A percentile compares a stretch with the other conserved stretches of the same genome.
Conservation (phyloP, 1,140 invertebrate species). For the Leucophenga varia region DNA sequence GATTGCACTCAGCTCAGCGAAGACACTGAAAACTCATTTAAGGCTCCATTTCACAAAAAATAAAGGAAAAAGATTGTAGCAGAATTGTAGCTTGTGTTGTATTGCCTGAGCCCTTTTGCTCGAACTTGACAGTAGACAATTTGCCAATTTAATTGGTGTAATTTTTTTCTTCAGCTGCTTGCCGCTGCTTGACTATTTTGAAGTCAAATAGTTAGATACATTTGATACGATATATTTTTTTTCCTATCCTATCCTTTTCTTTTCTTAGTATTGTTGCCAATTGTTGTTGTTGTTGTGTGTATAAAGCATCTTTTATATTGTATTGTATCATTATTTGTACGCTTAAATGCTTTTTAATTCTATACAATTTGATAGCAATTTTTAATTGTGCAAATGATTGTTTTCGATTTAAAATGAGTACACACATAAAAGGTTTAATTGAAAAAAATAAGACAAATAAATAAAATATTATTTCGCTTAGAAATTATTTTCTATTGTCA, state of each 20-base stretch:
- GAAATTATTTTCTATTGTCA: too few relatives aligned
- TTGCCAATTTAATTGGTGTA: constrained; percentile 48
- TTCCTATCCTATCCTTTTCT: constrained; percentile 9
- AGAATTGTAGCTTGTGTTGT: too few relatives aligned
- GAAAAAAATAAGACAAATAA: too few relatives aligned
- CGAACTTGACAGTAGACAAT: constrained; percentile 25
- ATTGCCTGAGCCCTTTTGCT: too few relatives aligned
- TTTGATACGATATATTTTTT: constrained; percentile 4
- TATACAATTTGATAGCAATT: constrained; percentile 49
- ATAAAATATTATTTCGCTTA: too few relatives aligned
- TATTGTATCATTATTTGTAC: constrained; percentile 7
- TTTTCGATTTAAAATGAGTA: constrained; percentile 35
- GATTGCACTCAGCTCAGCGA: constrained; percentile 21
- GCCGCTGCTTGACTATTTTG: constrained; percentile 49
- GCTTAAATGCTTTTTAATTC: constrained; percentile 44
- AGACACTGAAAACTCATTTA: constrained; percentile 50
- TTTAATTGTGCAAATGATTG: constrained; percentile 49
- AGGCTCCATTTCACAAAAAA: constrained; percentile 45
- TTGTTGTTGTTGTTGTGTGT: constrained; percentile 24
- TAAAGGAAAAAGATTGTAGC: constrained; percentile 6
- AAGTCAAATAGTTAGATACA: constrained; percentile 30
- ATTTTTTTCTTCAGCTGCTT: too few relatives aligned
- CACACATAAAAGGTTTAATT: too few relatives aligned
- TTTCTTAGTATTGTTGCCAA: constrained; percentile 20
- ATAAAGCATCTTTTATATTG: background rate